phyloP scores from a whole-genome alignment of 2,113 vertebrate genomes.

The Ailuropoda melanoleuca region DNA sequence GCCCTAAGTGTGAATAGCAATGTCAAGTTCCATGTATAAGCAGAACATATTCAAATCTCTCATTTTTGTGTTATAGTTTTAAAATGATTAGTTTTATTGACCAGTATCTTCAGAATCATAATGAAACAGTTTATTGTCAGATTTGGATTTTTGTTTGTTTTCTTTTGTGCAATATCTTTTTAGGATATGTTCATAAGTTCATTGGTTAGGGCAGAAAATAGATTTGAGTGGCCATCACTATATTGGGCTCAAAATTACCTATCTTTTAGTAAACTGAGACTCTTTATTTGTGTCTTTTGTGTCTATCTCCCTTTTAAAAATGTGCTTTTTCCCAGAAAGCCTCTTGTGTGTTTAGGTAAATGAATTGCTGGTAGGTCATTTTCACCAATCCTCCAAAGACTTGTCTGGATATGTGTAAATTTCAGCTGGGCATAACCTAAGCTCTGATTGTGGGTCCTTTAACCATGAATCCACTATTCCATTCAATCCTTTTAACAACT shows the following conservation, averaged over 20 bases:
- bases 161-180: not conserved
- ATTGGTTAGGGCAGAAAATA: not conserved
- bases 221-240: not conserved
- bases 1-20: not conserved
- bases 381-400: not conserved
- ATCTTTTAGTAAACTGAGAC: not conserved
- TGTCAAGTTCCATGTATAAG: not conserved
- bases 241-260: not conserved
- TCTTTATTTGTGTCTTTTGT: not conserved
- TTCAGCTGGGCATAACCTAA: not conserved
- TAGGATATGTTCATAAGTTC: not conserved
- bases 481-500: not conserved
- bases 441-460: not conserved
- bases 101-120: not conserved
- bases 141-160: not conserved
- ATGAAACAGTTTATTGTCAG: not conserved
- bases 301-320: not conserved
- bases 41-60: not conserved
- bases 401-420: not conserved
- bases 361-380: not conserved
- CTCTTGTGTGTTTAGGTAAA: not conserved
- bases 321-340: not conserved
- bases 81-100: not conserved
- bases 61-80: not conserved
- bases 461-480: not conserved